Evolutionary conservation across 2,113 vertebrate species (phyloP).

Genomic region (Thalassoma bifasciatum): DNA sequence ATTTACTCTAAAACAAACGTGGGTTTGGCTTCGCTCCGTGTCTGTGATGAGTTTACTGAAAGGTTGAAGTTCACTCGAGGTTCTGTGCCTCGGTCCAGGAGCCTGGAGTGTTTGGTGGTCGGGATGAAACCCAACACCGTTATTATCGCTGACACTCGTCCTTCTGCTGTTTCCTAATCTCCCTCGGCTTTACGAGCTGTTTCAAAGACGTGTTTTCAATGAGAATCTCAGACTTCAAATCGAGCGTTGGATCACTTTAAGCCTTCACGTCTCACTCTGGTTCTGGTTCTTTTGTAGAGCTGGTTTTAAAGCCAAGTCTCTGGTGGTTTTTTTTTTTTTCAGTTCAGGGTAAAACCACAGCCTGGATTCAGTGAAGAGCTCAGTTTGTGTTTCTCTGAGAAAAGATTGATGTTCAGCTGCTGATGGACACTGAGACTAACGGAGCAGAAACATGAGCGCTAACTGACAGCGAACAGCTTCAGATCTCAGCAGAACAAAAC

Average conservation of each 20-base stretch:
- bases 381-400: constrained; percentile 31
- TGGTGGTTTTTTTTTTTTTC: constrained; percentile 27
- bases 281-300: no score
- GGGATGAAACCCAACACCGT: constrained; percentile 37
- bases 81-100: constrained; percentile 5
- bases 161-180: constrained; percentile 15
- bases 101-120: constrained; percentile 47
- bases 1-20: constrained; percentile 36
- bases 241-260: no score
- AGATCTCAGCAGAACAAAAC: not conserved
- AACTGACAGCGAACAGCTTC: not conserved
- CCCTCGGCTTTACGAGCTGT: constrained; percentile 32
- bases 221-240: constrained; percentile 40
- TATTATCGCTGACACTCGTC: constrained; percentile 60
- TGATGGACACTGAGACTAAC: not conserved
- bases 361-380: constrained; percentile 22
- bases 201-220: constrained; percentile 35
- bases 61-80: constrained; percentile 37
- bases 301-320: constrained; percentile 24
- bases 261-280: no score
- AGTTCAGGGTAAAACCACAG: constrained; percentile 22
- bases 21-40: constrained; percentile 27
- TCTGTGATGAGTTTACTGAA: constrained; percentile 22
- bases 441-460: not conserved
- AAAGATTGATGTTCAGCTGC: no score